Conservation (phyloP, 2,797 vertebrate species). For the Lepus oiostolus region DNA sequence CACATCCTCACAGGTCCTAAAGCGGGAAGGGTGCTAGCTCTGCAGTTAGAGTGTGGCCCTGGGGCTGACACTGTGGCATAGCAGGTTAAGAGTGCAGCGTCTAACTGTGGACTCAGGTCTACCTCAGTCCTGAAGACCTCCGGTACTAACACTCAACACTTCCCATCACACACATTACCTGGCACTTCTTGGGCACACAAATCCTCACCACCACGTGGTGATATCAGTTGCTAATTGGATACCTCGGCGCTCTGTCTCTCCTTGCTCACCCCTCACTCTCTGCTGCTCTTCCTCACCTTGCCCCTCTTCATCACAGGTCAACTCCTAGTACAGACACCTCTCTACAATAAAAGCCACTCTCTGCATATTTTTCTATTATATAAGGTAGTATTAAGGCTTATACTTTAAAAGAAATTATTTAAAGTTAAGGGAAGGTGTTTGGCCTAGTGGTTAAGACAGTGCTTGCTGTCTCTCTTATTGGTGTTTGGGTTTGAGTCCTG, state of each 20-base stretch:
- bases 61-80: too few relatives aligned
- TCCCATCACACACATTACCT: background rate
- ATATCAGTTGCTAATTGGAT: conserved; percentile 23
- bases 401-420: background rate
- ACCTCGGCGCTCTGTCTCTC: background rate
- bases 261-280: background rate
- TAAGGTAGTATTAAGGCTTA: background rate
- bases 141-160: background rate
- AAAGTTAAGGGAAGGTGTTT: too few relatives aligned
- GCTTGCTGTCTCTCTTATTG: too few relatives aligned
- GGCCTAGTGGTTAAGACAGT: too few relatives aligned
- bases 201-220: conserved; percentile 7
- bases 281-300: background rate
- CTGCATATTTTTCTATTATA: background rate
- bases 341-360: background rate
- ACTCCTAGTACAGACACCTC: background rate
- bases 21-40: background rate
- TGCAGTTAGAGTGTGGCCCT: background rate
- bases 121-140: background rate
- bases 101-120: background rate
- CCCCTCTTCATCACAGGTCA: background rate
- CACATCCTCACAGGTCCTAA: background rate
- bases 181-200: conserved; percentile 13
- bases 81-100: background rate
- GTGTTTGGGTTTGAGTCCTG: too few relatives aligned